Conservation (phyloP, 2,797 vertebrate genomes). For the Tokudaia muenninki region DNA sequence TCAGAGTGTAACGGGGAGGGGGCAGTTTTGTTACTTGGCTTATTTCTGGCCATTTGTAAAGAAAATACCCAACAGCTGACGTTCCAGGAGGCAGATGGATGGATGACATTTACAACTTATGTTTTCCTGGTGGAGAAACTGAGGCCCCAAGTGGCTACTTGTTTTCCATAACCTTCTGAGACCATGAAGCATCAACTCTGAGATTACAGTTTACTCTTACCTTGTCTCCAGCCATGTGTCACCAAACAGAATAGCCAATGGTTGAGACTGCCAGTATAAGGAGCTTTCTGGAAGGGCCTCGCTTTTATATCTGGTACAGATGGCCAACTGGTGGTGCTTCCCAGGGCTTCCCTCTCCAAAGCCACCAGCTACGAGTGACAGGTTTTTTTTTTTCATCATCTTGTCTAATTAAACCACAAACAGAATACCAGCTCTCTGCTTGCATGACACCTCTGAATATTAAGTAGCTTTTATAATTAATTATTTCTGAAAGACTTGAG, state of each 20-base stretch:
- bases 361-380: constrained; percentile 76
- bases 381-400: constrained; percentile 73
- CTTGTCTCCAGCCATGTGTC: not conserved
- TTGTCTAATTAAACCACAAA: constrained; percentile 78
- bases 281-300: not conserved
- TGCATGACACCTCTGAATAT: constrained; percentile 76
- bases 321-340: constrained; percentile 69
- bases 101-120: constrained; percentile 62
- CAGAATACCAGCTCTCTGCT: constrained; percentile 79
- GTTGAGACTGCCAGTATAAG: not conserved
- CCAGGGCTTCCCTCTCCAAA: constrained; percentile 54
- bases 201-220: constrained; percentile 11
- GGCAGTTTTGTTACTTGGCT: constrained; percentile 71
- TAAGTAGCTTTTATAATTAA: constrained; percentile 79
- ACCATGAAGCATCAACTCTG: constrained; percentile 6
- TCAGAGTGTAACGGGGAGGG: constrained; percentile 30
- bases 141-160: constrained; percentile 70
- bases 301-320: constrained; percentile 75
- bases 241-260: not conserved
- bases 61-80: constrained; percentile 75
- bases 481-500: constrained; percentile 81
- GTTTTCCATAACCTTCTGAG: constrained; percentile 26
- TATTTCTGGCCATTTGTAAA: constrained; percentile 70
- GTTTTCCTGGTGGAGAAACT: constrained; percentile 76
- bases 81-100: constrained; percentile 71